Evolutionary conservation across 2,113 vertebrate species (phyloP).

Genomic region (Tragelaphus imberbis): DNA sequence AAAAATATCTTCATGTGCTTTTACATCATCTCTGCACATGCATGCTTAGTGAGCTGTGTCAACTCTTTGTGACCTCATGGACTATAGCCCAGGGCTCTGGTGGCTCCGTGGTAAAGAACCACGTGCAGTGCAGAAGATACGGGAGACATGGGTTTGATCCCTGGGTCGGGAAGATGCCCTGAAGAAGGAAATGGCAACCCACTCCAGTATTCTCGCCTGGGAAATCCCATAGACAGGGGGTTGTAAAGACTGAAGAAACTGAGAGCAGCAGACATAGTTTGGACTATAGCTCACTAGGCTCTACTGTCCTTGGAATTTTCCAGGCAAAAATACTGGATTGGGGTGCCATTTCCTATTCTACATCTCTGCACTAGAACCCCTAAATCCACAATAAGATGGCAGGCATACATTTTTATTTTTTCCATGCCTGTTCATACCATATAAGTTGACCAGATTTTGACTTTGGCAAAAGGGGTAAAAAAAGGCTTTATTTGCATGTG

Average conservation of each 20-base stretch:
- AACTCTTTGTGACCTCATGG: background rate
- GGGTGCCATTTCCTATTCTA: background rate
- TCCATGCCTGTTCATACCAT: background rate
- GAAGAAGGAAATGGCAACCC: background rate
- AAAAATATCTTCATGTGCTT: background rate
- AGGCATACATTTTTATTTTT: background rate
- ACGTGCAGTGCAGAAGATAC: background rate
- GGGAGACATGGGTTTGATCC: background rate
- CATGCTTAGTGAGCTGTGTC: background rate
- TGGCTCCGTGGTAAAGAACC: background rate
- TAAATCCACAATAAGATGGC: background rate
- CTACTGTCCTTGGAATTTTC: background rate
- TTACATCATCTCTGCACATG: background rate
- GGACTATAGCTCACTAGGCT: background rate
- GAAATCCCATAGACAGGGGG: background rate
- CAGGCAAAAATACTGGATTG: background rate
- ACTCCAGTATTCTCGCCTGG: background rate
- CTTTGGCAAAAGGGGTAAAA: background rate
- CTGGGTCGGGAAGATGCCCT: background rate
- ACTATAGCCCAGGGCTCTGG: background rate
- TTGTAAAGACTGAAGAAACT: background rate
- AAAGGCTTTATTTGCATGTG: background rate
- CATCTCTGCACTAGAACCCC: background rate
- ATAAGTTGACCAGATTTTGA: constrained; percentile 26
- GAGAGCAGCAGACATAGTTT: background rate